A percentile compares a stretch with the other conserved stretches of the same genome.
Conservation (phyloP, 2,113 vertebrate genomes). For the Gopherus flavomarginatus region DNA sequence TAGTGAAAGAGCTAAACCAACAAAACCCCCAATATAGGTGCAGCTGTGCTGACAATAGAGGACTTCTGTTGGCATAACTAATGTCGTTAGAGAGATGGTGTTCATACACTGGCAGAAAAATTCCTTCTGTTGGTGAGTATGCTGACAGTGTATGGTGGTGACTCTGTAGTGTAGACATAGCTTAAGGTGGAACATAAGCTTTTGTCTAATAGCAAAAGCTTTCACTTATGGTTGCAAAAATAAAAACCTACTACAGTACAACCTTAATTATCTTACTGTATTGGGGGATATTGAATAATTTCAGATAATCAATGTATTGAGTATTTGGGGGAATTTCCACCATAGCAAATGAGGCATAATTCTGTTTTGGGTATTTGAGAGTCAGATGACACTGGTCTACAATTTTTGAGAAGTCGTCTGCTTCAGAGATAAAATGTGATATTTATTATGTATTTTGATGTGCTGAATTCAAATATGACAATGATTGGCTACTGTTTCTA, state of each 20-base stretch:
- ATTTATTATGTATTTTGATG: too few relatives aligned
- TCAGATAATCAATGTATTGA: neutral
- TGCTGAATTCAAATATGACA: too few relatives aligned
- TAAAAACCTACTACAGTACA: neutral
- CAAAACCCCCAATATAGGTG: neutral
- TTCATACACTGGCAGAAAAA: neutral
- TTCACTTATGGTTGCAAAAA: neutral
- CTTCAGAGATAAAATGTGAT: too few relatives aligned
- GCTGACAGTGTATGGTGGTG: neutral
- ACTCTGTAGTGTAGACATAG: neutral
- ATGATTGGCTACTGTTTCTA: too few relatives aligned
- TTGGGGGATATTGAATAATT: neutral
- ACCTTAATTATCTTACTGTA: neutral
- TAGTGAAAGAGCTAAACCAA: neutral
- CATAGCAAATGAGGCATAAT: rapidly evolving
- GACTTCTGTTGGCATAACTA: too few relatives aligned
- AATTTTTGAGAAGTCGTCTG: too few relatives aligned
- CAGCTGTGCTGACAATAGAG: neutral
- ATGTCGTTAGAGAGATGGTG: neutral
- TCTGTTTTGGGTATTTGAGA: neutral
- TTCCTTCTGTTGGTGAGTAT: neutral
- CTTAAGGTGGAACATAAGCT: neutral
- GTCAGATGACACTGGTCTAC: neutral
- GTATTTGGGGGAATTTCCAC: neutral
- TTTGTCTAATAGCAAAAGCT: neutral